These are phyloP conservation scores for Acanthurus tractus DNA, from an alignment of 2,797 vertebrate genomes.

Conservation along the genomic window DNA sequence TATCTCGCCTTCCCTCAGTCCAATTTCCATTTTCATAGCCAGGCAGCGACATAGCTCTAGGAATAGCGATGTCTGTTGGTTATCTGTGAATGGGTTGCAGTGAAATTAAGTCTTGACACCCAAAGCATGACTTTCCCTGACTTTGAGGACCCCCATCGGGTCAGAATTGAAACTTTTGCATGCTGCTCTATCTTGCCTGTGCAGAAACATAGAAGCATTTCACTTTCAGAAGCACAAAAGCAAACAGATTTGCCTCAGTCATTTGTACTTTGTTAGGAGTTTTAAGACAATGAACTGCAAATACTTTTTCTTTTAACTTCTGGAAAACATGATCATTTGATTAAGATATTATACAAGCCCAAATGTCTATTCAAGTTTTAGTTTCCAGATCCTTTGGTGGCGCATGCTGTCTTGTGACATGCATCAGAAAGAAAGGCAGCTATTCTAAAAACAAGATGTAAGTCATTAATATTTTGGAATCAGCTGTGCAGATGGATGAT, in stretches of 20 bases:
- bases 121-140: neutral
- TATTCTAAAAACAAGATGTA: conserved; percentile 14
- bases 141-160: neutral
- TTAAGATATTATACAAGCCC: neutral
- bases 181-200: too few relatives aligned
- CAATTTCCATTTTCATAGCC: neutral
- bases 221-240: neutral
- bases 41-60: neutral
- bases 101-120: neutral
- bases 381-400: neutral
- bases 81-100: neutral
- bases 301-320: neutral
- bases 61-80: neutral
- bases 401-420: conserved; percentile 41
- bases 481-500: conserved; percentile 24
- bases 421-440: conserved; percentile 9
- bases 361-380: neutral
- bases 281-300: conserved; percentile 1
- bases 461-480: conserved; percentile 33
- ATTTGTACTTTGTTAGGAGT: neutral
- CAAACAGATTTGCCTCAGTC: neutral
- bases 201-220: neutral
- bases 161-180: neutral
- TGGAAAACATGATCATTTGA: neutral
- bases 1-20: neutral